Base-by-base conservation (phyloP, 1,140 invertebrate genomes). In the Hyles vespertilio region DNA sequence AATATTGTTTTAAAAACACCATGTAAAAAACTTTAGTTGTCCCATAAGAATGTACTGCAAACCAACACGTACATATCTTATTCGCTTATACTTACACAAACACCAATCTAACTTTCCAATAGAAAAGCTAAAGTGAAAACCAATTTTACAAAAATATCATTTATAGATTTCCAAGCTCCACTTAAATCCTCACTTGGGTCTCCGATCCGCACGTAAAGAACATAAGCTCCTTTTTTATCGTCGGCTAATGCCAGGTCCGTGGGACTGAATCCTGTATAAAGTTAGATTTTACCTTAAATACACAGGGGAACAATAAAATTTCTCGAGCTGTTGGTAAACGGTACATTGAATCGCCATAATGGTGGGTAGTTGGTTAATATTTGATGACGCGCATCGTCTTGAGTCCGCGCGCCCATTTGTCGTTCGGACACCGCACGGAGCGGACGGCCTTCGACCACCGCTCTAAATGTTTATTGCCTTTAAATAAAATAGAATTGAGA, bases 351-450 rank as follows among this genome's bases (percentile, higher is more conserved):
- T 67, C 60, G 59, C 54, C 56, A 56, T 71, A 56, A 67, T 46
- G 52, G 51, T 43, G 61, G 64, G 70, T 69, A 72, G 69, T 69
- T 69, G 61, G 67, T 72, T 60, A 72, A 72, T 72, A 72, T 72
- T 72, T 72, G 60, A 72, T 48, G 49, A 50, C 33, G 52, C 61
- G 61, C 61, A 64, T 69, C 70, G 49, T 51, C 43, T 57, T 56
- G 55, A 57, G 52, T 58, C 54, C 12, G 3, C 2, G 46, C 36
- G 51, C 54, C 58, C 67, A 67, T 69, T 72, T 62, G 47, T 69
- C 45, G 61, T 40, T 48, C 59, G 63, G n/a, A 56, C 59, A 45
- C 57, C 56, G 59, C 60, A 33, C 54, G 44, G 51, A 44, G 52
- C 60, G 61, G 61, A 69, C 69, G 65, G 68, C 62, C 65, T 59